Percentiles rank a stretch among this genome's conserved stretches.
Evolutionary conservation across 2,797 vertebrate genomes (phyloP).

Genomic region (Acanthurus lineatus): DNA sequence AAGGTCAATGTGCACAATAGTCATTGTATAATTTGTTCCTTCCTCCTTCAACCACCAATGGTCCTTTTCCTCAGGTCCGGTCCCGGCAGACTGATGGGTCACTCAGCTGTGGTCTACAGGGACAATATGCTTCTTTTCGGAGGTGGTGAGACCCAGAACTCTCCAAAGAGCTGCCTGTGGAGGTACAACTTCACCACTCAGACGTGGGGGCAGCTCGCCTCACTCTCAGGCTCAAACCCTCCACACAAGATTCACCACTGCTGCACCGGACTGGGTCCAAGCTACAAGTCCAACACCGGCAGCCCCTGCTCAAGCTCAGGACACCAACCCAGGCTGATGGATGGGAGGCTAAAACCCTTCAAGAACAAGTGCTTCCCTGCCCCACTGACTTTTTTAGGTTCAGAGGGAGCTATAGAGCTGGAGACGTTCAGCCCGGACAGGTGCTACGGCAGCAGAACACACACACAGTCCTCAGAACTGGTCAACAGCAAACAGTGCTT

Average conservation of each 20-base stretch:
- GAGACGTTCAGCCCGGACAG: conserved; percentile 79
- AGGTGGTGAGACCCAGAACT: conserved; percentile 83
- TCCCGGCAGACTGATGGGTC: conserved; percentile 88
- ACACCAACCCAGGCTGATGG: conserved; percentile 29
- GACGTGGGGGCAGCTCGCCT: conserved; percentile 84
- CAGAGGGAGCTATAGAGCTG: conserved; percentile 85
- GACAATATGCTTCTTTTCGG: conserved; percentile 91
- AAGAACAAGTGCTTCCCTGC: conserved; percentile 81
- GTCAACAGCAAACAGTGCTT: conserved; percentile 1
- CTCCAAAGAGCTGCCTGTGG: conserved; percentile 85
- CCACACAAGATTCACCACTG: conserved; percentile 88
- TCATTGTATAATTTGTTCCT: conserved; percentile 22
- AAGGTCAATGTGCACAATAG: neutral
- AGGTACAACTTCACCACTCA: conserved; percentile 83
- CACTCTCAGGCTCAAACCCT: conserved; percentile 68
- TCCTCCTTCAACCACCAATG: conserved; percentile 25
- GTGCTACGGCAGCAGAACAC: conserved; percentile 6
- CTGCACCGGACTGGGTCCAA: conserved; percentile 82
- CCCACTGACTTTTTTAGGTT: conserved; percentile 50
- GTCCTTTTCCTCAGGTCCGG: conserved; percentile 82
- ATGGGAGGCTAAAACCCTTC: conserved; percentile 59
- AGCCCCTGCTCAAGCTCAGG: neutral
- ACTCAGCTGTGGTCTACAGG: conserved; percentile 85
- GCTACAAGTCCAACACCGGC: conserved; percentile 70
- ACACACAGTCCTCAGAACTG: neutral